These are phyloP conservation scores for Liposcelis brunnea DNA, from an alignment of 2,888 invertebrate genomes.

Conservation along the genomic window DNA sequence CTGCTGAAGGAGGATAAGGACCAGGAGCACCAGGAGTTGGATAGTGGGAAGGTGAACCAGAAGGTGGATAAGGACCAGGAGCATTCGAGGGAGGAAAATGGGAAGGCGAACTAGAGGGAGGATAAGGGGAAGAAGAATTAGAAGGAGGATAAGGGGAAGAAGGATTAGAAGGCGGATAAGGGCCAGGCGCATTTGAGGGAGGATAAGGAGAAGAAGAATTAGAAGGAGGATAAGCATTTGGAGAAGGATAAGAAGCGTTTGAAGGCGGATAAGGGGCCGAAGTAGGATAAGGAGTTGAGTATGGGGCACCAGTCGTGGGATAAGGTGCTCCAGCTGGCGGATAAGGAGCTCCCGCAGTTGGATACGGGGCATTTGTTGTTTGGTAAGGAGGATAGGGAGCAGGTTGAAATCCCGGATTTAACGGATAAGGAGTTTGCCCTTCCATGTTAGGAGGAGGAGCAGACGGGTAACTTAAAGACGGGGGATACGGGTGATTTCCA, in stretches of 20 bases:
- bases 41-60: constrained; percentile 17
- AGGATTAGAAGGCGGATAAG: constrained; percentile 15
- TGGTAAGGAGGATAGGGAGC: constrained; percentile 19
- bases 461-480: constrained; percentile 1
- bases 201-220: constrained; percentile 7
- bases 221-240: constrained; percentile 4
- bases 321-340: constrained; percentile 18
- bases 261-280: constrained; percentile 12
- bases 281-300: constrained; percentile 14
- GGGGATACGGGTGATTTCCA: constrained; percentile 13
- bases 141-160: constrained; percentile 12
- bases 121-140: constrained; percentile 1
- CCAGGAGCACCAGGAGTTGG: constrained; percentile 13
- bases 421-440: constrained; percentile 17
- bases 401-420: constrained; percentile 21
- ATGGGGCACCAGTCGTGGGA: constrained; percentile 13
- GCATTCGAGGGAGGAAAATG: constrained; percentile 11
- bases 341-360: constrained; percentile 9
- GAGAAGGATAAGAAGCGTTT: constrained; percentile 8
- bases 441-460: constrained; percentile 12
- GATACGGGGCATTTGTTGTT: constrained; percentile 17
- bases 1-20: constrained; percentile 11
- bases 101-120: no score
- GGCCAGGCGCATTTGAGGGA: constrained; percentile 14
- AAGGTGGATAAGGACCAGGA: constrained; percentile 14